phyloP scores from a whole-genome alignment of 2,113 vertebrate species.

The Myodes glareolus region DNA sequence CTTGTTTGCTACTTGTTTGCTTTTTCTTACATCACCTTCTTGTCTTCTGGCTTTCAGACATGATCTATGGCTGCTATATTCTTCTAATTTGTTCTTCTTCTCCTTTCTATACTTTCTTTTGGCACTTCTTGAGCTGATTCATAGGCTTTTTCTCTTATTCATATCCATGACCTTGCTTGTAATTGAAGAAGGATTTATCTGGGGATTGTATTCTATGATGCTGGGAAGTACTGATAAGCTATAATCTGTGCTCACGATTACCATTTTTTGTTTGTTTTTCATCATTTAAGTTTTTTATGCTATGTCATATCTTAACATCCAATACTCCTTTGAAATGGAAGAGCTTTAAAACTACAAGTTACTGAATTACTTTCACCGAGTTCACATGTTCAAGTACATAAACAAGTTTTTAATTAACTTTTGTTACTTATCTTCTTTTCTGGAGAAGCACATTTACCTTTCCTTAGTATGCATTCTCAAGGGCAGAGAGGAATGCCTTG shows the following conservation, averaged over 20 bases:
- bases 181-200: not conserved
- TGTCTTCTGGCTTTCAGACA: slow-evolving; percentile 27
- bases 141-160: not conserved
- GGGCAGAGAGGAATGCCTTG: not conserved
- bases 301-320: not conserved
- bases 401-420: not conserved
- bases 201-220: not conserved
- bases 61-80: not conserved
- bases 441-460: not conserved
- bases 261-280: slow-evolving; percentile 12
- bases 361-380: not conserved
- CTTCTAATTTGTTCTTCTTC: not conserved
- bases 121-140: not conserved
- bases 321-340: not conserved
- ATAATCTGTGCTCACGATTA: not conserved
- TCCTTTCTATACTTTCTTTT: slow-evolving; percentile 19
- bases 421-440: not conserved
- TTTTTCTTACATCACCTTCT: slow-evolving; percentile 33
- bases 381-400: not conserved
- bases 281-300: not conserved
- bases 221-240: not conserved
- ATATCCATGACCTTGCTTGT: not conserved
- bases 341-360: not conserved
- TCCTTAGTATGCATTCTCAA: not conserved
- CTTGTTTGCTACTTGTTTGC: not conserved